phyloP scores from a whole-genome alignment of 1,140 invertebrate species.

The Elymnias hypermnestra region DNA sequence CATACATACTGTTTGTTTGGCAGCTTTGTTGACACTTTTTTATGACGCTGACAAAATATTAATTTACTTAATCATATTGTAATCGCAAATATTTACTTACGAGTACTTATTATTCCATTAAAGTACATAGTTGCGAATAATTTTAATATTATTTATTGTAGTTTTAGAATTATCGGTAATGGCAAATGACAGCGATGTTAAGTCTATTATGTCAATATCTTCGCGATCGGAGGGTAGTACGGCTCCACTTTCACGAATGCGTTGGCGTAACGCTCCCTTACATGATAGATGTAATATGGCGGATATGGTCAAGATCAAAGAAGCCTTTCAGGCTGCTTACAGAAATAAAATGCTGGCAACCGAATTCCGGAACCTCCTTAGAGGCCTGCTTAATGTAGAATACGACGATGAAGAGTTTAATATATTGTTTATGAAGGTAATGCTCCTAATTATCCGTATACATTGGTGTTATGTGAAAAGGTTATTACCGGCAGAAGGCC shows the following conservation, averaged over 20 bases:
- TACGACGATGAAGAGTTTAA: slow-evolving; percentile 68
- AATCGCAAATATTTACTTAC: no score
- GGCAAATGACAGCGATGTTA: slow-evolving; percentile 47
- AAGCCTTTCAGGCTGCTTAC: slow-evolving; percentile 46
- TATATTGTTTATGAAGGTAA: slow-evolving; percentile 66
- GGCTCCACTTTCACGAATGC: slow-evolving; percentile 20
- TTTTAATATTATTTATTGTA: no score
- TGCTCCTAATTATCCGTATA: no score
- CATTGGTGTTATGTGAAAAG: no score
- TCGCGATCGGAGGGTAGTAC: slow-evolving; percentile 47
- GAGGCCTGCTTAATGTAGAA: slow-evolving; percentile 50
- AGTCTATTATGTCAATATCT: slow-evolving; percentile 44
- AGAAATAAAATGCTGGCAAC: slow-evolving; percentile 43
- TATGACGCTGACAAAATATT: no score
- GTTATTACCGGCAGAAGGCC: no score
- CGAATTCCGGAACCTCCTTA: slow-evolving; percentile 46
- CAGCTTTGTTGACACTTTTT: no score
- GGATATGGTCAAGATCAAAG: slow-evolving; percentile 59
- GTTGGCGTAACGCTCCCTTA: slow-evolving; percentile 48
- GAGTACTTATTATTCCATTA: no score
- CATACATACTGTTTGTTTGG: no score
- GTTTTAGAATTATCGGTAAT: no score
- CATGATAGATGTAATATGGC: slow-evolving; percentile 53
- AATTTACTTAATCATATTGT: no score
- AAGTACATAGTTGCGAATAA: no score